Evolutionary conservation across 1,140 invertebrate species (phyloP), one percentile per base, ranked within the genome.

Genomic region (Paraescarpia echinospica): DNA sequence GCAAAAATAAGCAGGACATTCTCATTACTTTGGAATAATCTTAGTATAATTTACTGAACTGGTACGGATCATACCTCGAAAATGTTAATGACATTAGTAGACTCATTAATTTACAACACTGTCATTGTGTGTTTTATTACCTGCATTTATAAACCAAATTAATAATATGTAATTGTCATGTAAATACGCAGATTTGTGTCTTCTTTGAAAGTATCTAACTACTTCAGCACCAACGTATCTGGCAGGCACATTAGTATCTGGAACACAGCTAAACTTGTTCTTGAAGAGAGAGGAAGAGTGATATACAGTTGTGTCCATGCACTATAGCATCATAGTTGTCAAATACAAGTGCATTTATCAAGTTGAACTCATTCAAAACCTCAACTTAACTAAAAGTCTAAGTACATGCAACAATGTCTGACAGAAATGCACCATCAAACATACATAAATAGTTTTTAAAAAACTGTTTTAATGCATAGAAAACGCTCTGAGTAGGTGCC

Each of bases 1-100:
- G 35, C 94, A 93, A 92, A n/a, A 77, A 91, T 51, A 92, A 93
- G 33, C 89, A 59, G 48, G 34, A 93, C 89, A 34, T 90, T 22
- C 14, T 90, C 33, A 18, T 34, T 34, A 90, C 18, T 35, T 34
- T 33, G 14, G 2, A 90, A 34, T 34, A 35, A 90, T 90, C 89
- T 77, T 77, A 77, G 18, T 77, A 77, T 77, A 77, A 77, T 77
- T 77, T 77, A 18, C 59, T 77, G 59, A 31, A 77, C 27, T 77
- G 22, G 27, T 77, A 14, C 22, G 14, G 59, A 22, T 77, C 14
- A 77, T 77, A 77, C 22, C 59, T 77, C 22, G 59, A 33, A 1
- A 9, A 90, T 34, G 14, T 35, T 34, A 33, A 27, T 90, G n/a
- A 34, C 89, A 90, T 33, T 2, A 90, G 31, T n/a, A 90, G n/a